Evolutionary conservation across 2,888 invertebrate species (phyloP), one percentile per base, ranked within the genome.

Genomic region (Papilio elwesi): DNA sequence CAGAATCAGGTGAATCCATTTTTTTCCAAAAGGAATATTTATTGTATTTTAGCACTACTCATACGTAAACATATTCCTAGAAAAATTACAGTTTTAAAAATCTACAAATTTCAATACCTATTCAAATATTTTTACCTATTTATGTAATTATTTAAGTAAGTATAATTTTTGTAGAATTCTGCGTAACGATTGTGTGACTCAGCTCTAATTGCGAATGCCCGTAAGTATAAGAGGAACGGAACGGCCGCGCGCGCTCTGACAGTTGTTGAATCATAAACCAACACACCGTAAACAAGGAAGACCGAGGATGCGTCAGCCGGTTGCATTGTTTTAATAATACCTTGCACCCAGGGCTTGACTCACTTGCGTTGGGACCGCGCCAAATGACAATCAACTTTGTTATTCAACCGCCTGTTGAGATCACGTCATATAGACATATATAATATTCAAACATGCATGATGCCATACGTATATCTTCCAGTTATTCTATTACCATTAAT

Each of bases 241-340:
- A 51, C 62, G 36, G 26, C 55, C 48, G 59, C 72, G 51, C 47
- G 74, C 74, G 74, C 74, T 76, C 78, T 78, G 80, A 80, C 81
- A 81, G 78, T 79, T 83, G 85, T 84, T 85, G 83, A 83, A 82
- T 84, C 81, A 84, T 87, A 87, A 85, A 85, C 83, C 80, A 77
- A 77, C 78, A 74, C 77, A 79, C 79, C 76, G 81, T 85, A 84
- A 85, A 87, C 87, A 84, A 82, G 85, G 83, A 86, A 86, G 82
- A 74, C 69, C 71, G 64, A 74, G 77, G 80, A 82, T 87, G 89
- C 85, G 85, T 87, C 85, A 86, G 73, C 38, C 15, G 26, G 36
- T 11, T 73, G 78, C 80, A 87, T 88, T 87, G 87, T 88, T 86
- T 75, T 81, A 82, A 83, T 83, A 81, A 82, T 83, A 82, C 81